Evolutionary conservation across 1,140 invertebrate species (phyloP), one percentile per base, ranked within the genome.

Genomic region (Apis cerana): DNA sequence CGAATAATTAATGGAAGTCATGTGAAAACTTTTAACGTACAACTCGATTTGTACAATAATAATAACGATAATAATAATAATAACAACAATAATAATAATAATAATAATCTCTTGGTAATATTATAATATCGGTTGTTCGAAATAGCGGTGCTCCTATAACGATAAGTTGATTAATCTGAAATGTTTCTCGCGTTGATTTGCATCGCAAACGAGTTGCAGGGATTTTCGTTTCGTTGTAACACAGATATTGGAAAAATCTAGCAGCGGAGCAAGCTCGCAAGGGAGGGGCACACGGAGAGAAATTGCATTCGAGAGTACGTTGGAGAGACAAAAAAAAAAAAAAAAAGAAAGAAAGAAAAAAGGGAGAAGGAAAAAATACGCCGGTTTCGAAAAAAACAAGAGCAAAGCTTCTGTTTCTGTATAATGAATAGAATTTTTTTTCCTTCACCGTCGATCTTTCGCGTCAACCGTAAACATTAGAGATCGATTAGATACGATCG

Each of bases 401-500:
- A 33, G 33, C 33, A 3, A 33, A 3, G 33, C 59, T 48, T 64
- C 50, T 50, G 80, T 48, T 70, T 27, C 27, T n/a, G n/a, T n/a
- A 15, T 70, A 82, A 82, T 56, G 80, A 82, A 82, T 62, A 67
- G 23, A 21, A 56, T 52, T 74, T 84, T 86, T 74, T 67, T 81
- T 27, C 27, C 27, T 27, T 27, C n/a, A n/a, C n/a, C n/a, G n/a
- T n/a, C 76, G 61, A 84, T 86, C 50, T 59, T 61, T 27, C 17
- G 74, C n/a, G n/a, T 33, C 33, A 33, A 33, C 33, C 54, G 64
- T 78, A 87, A 84, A 87, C 84, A 87, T 75, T 78, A 80, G 23
- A 70, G 69, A 69, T n/a, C 64, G 56, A 67, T 75, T 33, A 33
- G 71, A 85, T 87, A 84, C 59, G 85, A 87, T 88, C 15, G 27